Evolutionary conservation across 2,113 vertebrate genomes (phyloP).

Genomic region (Bostrychus sinensis): DNA sequence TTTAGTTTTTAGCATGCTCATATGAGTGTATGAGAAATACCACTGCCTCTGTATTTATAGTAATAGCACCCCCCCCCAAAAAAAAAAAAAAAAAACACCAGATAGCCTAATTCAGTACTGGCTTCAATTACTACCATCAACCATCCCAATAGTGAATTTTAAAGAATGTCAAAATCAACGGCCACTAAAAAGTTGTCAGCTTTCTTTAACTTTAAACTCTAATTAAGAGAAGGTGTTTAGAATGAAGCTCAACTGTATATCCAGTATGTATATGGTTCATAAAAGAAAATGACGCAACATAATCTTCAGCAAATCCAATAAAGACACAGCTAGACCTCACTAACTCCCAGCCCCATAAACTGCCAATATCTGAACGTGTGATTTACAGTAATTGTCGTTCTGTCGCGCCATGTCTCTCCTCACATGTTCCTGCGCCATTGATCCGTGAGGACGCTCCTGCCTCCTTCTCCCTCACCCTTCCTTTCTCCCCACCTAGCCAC

Average conservation of each 20-base stretch:
- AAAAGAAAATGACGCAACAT: neutral
- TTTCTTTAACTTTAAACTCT: too few relatives aligned
- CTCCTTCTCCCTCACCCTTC: conserved; percentile 38
- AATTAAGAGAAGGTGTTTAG: too few relatives aligned
- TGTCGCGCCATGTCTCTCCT: conserved; percentile 26
- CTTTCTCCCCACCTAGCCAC: conserved; percentile 26
- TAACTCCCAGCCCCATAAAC: conserved; percentile 17
- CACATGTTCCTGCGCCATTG: conserved; percentile 54
- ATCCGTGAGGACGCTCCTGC: conserved; percentile 53
- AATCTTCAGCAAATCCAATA: neutral
- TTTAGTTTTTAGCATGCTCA: too few relatives aligned
- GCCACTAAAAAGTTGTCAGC: too few relatives aligned
- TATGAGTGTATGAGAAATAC: too few relatives aligned
- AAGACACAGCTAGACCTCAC: neutral
- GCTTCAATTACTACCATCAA: too few relatives aligned
- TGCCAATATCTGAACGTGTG: conserved; percentile 26
- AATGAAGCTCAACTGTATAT: neutral
- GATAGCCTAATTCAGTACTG: too few relatives aligned
- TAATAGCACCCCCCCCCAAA: too few relatives aligned
- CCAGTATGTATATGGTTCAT: neutral
- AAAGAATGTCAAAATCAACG: too few relatives aligned
- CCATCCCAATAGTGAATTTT: too few relatives aligned
- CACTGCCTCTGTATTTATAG: too few relatives aligned
- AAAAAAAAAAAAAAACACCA: too few relatives aligned
- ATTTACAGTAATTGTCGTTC: conserved; percentile 50